Evolutionary conservation across 2,113 vertebrate species (phyloP).

Genomic region (Theristicus caerulescens): DNA sequence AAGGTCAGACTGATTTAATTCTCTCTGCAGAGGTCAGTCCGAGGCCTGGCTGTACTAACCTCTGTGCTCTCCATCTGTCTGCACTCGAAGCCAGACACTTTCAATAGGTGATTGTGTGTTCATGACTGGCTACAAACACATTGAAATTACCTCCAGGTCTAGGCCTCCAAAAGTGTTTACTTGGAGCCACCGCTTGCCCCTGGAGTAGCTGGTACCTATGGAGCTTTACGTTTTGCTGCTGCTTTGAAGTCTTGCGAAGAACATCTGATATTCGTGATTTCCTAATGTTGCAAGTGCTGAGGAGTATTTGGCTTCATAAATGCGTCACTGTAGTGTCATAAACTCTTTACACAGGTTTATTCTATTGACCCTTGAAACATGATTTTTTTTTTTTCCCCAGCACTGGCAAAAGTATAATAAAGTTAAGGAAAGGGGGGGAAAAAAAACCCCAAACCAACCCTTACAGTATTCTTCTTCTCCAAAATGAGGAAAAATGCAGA

Average conservation of each 20-base stretch:
- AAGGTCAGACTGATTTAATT: constrained; percentile 72
- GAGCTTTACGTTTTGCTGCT: constrained; percentile 11
- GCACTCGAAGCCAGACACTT: constrained; percentile 63
- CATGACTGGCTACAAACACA: constrained; percentile 66
- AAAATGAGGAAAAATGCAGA: constrained; percentile 73
- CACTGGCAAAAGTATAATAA: not conserved
- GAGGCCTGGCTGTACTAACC: constrained; percentile 71
- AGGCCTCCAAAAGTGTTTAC: not conserved
- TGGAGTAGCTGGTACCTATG: constrained; percentile 24
- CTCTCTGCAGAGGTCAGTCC: constrained; percentile 67
- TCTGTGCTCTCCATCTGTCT: constrained; percentile 66
- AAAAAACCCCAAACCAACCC: not conserved
- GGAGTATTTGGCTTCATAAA: constrained; percentile 30
- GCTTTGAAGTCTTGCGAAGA: not conserved
- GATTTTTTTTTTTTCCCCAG: not conserved
- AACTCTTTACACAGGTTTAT: constrained; percentile 16
- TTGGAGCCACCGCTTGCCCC: not conserved
- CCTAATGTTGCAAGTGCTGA: not conserved
- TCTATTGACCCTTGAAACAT: constrained; percentile 19
- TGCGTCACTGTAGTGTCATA: not conserved
- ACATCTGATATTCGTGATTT: not conserved
- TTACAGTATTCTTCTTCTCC: not conserved
- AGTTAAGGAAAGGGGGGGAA: not conserved
- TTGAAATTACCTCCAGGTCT: constrained; percentile 50
- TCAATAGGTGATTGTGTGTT: constrained; percentile 75